Evolutionary conservation across 2,888 invertebrate species (phyloP).

Genomic region (Dioctria linearis): DNA sequence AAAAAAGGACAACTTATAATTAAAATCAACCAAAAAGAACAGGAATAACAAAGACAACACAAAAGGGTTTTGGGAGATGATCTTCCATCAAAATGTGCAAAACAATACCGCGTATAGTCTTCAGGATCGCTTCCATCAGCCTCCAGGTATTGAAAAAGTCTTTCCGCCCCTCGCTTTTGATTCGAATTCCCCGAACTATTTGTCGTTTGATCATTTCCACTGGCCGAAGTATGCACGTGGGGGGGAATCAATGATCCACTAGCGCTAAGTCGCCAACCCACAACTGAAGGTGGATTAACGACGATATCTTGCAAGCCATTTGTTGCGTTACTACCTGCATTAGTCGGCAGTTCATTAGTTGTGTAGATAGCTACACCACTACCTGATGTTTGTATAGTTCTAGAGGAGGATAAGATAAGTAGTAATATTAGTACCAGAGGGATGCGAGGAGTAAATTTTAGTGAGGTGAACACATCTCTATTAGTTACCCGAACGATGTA

Average conservation of each 20-base stretch:
- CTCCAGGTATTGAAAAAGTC: conserved; percentile 82
- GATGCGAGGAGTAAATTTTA: neutral
- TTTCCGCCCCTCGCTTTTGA: conserved; percentile 77
- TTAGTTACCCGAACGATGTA: conserved; percentile 69
- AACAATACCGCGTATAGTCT: conserved; percentile 71
- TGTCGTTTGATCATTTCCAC: conserved; percentile 63
- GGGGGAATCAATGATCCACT: conserved; percentile 70
- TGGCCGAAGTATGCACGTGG: conserved; percentile 63
- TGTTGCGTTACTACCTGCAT: conserved; percentile 60
- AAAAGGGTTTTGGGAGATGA: no score
- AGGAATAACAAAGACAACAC: neutral
- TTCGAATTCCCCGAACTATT: conserved; percentile 65
- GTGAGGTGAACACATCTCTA: neutral
- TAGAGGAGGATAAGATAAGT: conserved; percentile 1
- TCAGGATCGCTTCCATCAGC: conserved; percentile 81
- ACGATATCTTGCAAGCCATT: conserved; percentile 68
- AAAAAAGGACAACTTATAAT: conserved; percentile 61
- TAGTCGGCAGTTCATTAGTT: conserved; percentile 65
- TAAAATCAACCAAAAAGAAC: conserved; percentile 42
- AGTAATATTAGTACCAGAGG: conserved; percentile 1
- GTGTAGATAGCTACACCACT: conserved; percentile 70
- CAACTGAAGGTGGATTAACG: conserved; percentile 70
- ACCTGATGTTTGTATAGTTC: conserved; percentile 64
- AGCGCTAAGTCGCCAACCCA: conserved; percentile 70
- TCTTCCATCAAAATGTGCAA: conserved; percentile 60